Base-by-base conservation (phyloP, 1,140 invertebrate genomes). In the Ceratosolen solmsi region DNA sequence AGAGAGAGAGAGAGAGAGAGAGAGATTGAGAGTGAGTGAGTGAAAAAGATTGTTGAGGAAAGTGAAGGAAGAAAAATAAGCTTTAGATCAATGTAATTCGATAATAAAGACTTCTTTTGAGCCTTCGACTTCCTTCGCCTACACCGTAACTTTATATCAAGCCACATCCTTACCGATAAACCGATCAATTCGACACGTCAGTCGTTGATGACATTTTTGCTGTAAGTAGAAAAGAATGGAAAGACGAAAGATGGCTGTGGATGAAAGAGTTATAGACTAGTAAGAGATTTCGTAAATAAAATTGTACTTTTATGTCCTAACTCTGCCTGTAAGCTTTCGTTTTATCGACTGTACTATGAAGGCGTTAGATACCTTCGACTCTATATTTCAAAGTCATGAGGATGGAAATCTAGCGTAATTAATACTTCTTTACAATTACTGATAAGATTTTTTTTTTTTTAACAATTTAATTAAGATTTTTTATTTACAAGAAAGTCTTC, bases 71-170 rank as follows among this genome's bases (percentile, higher is more conserved):
- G 27, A 13, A 51, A 36, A 49, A 71, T 72, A 72, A 46, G 27
- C 36, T 65, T 73, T 80, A 33, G 60, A 77, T 72, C 49, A 74
- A 51, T 60, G 80, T 76, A 71, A 81, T 82, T 82, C 36, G 38
- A 76, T 82, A 71, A 77, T 76, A 75, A 68, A 54, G 46, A 54
- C 25, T 33, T 49, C 22, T 79, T 49, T 54, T 22, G 33, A 58
- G 11, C 33, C 33, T 74, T 46, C 25, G 41, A 60, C 41, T 65
- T 27, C 9, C 17, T n/a, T 25, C 25, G n/a, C 20, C 41, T n/a
- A 38, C 38, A 22, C 54, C 9, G 22, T 41, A 20, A 60, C 36
- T 60, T 58, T 80, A 80, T 60, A 58, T 22, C 71, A 30, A 46
- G 46, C 11, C 30, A 60, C 49, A 56, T 22, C 60, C 27, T n/a